Percentiles rank a stretch among this genome's conserved stretches.
Conservation (phyloP, 2,888 invertebrate genomes). For the Idaea dimidiata region DNA sequence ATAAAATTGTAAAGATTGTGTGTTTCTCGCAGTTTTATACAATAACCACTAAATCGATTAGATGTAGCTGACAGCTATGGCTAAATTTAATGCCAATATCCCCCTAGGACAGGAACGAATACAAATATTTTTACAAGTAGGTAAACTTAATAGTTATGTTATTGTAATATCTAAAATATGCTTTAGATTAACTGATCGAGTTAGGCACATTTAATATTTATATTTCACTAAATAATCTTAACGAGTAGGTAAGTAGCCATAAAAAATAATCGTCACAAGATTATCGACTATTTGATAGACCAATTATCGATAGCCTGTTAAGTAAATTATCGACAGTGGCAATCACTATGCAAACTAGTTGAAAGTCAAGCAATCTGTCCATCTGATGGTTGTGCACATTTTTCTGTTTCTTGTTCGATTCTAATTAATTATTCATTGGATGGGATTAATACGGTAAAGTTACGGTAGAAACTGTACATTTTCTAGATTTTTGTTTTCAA, state of each 20-base stretch:
- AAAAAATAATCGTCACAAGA: neutral
- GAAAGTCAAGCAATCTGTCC: conserved; percentile 25
- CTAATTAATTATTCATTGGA: conserved; percentile 18
- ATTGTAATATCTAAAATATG: too few species aligned
- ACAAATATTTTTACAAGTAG: too few species aligned
- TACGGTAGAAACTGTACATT: neutral
- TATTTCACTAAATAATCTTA: neutral
- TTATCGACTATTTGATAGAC: neutral
- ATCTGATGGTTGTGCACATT: conserved; percentile 17
- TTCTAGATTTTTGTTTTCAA: neutral
- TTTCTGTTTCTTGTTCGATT: conserved; percentile 25
- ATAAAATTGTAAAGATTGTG: too few species aligned
- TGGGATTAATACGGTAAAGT: neutral
- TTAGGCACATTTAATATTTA: neutral
- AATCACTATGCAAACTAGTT: conserved; percentile 29
- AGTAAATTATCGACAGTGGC: conserved; percentile 8
- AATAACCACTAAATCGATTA: too few species aligned
- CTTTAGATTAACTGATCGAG: too few species aligned
- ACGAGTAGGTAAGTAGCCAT: neutral
- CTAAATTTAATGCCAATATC: too few species aligned
- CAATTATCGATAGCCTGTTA: conserved; percentile 15
- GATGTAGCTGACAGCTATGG: too few species aligned
- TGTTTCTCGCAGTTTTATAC: too few species aligned
- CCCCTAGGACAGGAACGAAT: too few species aligned
- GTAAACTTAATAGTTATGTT: too few species aligned